Conservation (phyloP, 2,797 vertebrate species). For the Huso huso region DNA sequence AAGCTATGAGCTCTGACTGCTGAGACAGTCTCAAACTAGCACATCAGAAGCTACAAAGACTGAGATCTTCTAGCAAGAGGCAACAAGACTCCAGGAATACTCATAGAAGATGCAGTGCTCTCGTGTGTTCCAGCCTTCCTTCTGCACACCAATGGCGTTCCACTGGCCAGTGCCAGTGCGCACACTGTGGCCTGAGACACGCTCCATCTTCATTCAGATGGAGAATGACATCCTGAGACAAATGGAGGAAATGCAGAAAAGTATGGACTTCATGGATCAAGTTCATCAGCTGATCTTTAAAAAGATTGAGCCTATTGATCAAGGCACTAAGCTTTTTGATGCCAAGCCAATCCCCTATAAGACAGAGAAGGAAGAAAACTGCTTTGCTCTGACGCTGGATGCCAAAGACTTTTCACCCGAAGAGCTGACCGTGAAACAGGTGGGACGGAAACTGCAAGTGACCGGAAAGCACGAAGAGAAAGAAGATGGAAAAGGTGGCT, state of each 20-base stretch:
- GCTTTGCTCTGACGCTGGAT: too few species aligned
- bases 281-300: background rate
- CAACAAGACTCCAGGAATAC: background rate
- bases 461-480: too few species aligned
- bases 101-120: background rate
- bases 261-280: background rate
- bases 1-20: background rate
- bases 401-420: too few species aligned
- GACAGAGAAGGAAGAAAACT: too few species aligned
- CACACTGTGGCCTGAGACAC: background rate
- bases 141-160: background rate
- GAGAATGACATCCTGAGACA: background rate
- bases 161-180: background rate
- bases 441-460: too few species aligned
- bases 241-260: background rate
- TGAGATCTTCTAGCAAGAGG: background rate
- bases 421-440: too few species aligned
- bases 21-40: background rate
- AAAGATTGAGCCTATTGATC: background rate
- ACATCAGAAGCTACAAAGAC: background rate
- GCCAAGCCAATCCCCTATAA: too few species aligned
- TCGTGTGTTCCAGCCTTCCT: background rate
- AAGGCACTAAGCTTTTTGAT: background rate
- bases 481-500: too few species aligned
- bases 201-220: background rate